A percentile compares a stretch with the other conserved stretches of the same genome.
These are phyloP conservation scores for Phacellophora camtschatica DNA, from an alignment of 30 jellyfish, hydroid and myxozoan species.

Conservation along the genomic window DNA sequence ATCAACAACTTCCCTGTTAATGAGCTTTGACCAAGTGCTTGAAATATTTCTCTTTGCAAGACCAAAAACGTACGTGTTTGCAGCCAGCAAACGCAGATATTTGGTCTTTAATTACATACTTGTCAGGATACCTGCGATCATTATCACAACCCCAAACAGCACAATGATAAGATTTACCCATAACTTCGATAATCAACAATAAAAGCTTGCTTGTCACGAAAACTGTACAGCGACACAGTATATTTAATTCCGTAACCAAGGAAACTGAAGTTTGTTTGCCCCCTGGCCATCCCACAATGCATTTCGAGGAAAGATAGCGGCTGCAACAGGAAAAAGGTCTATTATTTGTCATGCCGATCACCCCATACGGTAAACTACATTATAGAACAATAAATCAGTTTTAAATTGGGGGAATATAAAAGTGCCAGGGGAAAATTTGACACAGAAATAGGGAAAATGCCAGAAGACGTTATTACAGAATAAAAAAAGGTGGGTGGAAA, in stretches of 20 bases:
- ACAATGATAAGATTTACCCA: conserved; percentile 26
- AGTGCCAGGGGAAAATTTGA: no score
- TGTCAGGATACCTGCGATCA: conserved; percentile 40
- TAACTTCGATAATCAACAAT: conserved; percentile 1
- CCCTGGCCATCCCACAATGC: no score
- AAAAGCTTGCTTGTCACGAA: neutral
- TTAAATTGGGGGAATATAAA: no score
- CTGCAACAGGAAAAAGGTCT: conserved; percentile 8
- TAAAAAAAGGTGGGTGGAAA: no score
- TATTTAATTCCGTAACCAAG: neutral
- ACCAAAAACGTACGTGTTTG: conserved; percentile 5
- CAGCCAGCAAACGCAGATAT: conserved; percentile 13
- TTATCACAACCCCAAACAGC: conserved; percentile 42
- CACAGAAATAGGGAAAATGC: no score
- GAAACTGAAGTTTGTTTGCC: no score
- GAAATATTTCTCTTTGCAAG: neutral
- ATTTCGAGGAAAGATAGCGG: neutral
- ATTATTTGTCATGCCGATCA: neutral
- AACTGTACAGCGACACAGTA: no score
- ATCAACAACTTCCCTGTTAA: conserved; percentile 21
- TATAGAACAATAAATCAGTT: no score
- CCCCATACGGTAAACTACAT: no score
- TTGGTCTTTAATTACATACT: no score
- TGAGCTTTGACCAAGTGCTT: conserved; percentile 13
- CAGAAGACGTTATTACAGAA: no score